Base-by-base conservation (phyloP, 2,888 invertebrate species). In the Apoda limacodes region DNA sequence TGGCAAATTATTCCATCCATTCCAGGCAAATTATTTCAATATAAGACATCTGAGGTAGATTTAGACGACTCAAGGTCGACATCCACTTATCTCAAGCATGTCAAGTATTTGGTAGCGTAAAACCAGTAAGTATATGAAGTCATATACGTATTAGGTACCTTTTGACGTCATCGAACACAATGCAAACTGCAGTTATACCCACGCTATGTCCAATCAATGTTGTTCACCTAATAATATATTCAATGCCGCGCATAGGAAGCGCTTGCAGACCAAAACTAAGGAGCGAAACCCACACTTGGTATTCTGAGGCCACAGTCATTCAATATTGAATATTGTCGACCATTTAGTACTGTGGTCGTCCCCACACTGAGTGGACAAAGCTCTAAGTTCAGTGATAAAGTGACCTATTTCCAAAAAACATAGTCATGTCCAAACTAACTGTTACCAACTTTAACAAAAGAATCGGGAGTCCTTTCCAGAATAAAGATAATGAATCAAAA, bases 281-380 rank as follows among this genome's bases (percentile, higher is more conserved):
- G 76, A 70, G 69, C 72, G 69, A 74, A 70, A 55, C 76, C 78
- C 72, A 75, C 74, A 70, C 71, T 60, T 56, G 66, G 68, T 45
- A 53, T 55, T 52, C 54, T 46, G 55, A 62, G 64, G 65, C 61
- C 57, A 41, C 38, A 50, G 40, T 53, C 53, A 55, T 60, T 58
- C 56, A 58, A 59, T 63, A 62, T 53, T 53, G 51, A 42, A 57
- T 55, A 59, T 55, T 47, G 50, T 39, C 52, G 50, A 50, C 52
- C 44, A 53, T 48, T 71, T 66, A 78, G 78, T 80, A 45, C 54
- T 50, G 51, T 46, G 50, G 52, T 31, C 56, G 69, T 56, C 69
- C 60, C 53, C 71, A 57, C 40, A 33, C 55, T 25, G 62, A 48
- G 56, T 52, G 60, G 61, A 63, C 62, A 53, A 48, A 45, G 43